phyloP scores from a whole-genome alignment of 2,797 vertebrate species.

The Gadopsis marmoratus region DNA sequence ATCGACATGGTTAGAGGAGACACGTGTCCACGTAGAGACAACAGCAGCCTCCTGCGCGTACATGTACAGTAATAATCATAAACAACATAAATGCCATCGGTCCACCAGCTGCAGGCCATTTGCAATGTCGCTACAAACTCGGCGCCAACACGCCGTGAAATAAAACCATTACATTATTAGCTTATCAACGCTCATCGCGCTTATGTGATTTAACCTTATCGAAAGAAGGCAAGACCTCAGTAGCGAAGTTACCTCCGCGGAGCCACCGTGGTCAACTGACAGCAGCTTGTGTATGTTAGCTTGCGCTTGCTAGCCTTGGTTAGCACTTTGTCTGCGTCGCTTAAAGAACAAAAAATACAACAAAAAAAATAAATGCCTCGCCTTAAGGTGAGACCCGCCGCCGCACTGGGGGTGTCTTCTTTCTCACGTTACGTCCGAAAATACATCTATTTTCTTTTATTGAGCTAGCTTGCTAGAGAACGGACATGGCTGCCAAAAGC shows the following conservation, averaged over 20 bases:
- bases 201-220: no score
- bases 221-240: background rate
- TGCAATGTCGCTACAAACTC: background rate
- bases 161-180: rapidly evolving
- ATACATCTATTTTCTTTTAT: background rate
- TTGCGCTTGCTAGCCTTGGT: constrained; percentile 20
- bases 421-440: background rate
- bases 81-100: background rate
- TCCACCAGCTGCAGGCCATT: background rate
- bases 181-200: no score
- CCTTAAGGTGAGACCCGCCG: constrained; percentile 22
- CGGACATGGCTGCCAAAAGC: background rate
- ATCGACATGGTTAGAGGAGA: background rate
- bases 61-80: background rate
- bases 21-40: background rate
- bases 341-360: background rate
- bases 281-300: constrained; percentile 50
- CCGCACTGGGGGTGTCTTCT: background rate
- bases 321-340: background rate
- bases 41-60: no score
- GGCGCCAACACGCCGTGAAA: background rate
- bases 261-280: no score
- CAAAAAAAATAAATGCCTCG: background rate
- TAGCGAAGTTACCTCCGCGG: background rate
- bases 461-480: background rate